Percentiles rank a stretch among this genome's conserved stretches.
Evolutionary conservation across 2,113 vertebrate genomes (phyloP).

Genomic region (Acanthochromis polyacanthus): DNA sequence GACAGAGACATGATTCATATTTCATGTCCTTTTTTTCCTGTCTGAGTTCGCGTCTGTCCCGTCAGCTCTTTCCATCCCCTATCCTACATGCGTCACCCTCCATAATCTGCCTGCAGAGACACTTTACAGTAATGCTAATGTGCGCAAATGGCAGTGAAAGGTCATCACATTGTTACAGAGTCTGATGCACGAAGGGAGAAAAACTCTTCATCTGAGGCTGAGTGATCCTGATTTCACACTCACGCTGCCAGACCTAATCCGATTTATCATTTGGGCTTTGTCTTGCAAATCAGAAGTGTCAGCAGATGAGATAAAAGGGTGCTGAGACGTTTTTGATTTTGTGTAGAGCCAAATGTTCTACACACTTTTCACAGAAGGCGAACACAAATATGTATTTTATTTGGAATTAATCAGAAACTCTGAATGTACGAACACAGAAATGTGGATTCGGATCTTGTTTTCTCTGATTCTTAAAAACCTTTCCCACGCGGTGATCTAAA

Average conservation of each 20-base stretch:
- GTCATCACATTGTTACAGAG: conserved; percentile 20
- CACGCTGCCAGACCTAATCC: neutral
- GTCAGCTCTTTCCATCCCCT: conserved; percentile 41
- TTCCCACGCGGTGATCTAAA: neutral
- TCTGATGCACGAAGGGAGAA: neutral
- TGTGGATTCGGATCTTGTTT: neutral
- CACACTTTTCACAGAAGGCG: neutral
- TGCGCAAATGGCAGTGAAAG: conserved; percentile 55
- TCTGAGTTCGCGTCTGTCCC: neutral
- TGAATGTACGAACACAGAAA: too few species aligned
- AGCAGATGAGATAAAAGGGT: neutral
- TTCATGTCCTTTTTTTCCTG: conserved; percentile 15
- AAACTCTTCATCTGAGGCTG: conserved; percentile 14
- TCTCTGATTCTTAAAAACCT: neutral
- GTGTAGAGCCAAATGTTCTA: too few species aligned
- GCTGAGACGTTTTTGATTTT: neutral
- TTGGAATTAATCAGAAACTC: neutral
- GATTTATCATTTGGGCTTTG: neutral
- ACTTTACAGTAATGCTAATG: conserved; percentile 43
- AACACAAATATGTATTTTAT: neutral
- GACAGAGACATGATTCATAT: neutral
- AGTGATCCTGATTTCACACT: conserved; percentile 16
- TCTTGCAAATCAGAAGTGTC: neutral
- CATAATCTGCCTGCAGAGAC: conserved; percentile 24
- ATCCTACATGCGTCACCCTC: neutral